phyloP scores from a whole-genome alignment of 2,888 invertebrate species.

The Andrena minutula region DNA sequence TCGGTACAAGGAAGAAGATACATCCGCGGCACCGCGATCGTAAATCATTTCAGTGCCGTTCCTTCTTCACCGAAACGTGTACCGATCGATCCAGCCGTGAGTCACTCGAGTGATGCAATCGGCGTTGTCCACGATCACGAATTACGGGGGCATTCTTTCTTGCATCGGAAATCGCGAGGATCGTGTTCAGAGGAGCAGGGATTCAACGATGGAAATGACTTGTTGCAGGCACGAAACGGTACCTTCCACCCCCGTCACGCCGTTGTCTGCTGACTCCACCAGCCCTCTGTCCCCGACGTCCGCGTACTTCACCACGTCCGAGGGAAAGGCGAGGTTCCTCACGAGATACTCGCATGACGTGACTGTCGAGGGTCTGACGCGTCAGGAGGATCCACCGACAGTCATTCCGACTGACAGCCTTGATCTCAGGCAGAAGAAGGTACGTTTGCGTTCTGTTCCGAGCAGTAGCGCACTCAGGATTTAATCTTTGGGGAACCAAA shows the following conservation, averaged over 20 bases:
- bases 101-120: conserved; percentile 58
- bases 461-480: no score
- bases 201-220: conserved; percentile 28
- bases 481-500: no score
- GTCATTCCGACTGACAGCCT: conserved; percentile 75
- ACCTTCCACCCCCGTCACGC: conserved; percentile 77
- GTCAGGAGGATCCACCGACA: conserved; percentile 73
- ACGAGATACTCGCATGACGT: conserved; percentile 87
- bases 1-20: no score
- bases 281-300: conserved; percentile 88
- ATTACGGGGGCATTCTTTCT: conserved; percentile 7
- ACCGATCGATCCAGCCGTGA: conserved; percentile 60
- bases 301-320: conserved; percentile 89
- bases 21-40: neutral
- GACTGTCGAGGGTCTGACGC: conserved; percentile 79
- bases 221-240: conserved; percentile 79
- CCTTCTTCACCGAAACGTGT: conserved; percentile 30
- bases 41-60: conserved; percentile 42
- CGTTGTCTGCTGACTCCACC: conserved; percentile 83
- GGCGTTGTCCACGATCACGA: conserved; percentile 25
- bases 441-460: conserved; percentile 57
- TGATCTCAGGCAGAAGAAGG: conserved; percentile 86
- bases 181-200: neutral
- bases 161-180: neutral
- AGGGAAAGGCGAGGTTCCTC: conserved; percentile 89